A percentile compares a stretch with the other conserved stretches of the same genome.
Conservation (phyloP, 2,888 invertebrate genomes). For the Diaprepes abbreviatus region DNA sequence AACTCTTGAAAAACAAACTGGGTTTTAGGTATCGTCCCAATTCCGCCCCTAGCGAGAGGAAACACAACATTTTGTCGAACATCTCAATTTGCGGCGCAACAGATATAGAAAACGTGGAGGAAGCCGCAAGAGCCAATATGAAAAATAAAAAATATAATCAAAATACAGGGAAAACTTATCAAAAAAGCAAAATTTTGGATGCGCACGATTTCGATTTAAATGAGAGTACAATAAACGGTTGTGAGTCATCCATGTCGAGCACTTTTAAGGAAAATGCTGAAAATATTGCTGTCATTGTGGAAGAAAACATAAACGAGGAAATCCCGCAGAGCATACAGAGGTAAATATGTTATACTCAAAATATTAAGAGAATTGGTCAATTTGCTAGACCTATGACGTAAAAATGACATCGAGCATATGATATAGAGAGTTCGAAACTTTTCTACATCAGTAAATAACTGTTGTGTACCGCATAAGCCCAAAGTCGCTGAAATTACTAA, state of each 20-base stretch:
- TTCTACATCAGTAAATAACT: no score
- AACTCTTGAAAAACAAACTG: no score
- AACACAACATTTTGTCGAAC: constrained; percentile 67
- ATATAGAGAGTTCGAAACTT: no score
- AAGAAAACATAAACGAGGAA: constrained; percentile 3
- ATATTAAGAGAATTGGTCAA: no score
- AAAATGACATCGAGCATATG: no score
- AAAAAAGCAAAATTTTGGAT: neutral
- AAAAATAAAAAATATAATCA: constrained; percentile 45
- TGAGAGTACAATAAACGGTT: constrained; percentile 9
- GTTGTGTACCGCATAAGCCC: no score
- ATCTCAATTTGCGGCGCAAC: constrained; percentile 67
- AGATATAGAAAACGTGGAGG: constrained; percentile 63
- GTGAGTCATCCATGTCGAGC: neutral
- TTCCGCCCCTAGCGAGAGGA: constrained; percentile 64
- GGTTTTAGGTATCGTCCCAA: constrained; percentile 61
- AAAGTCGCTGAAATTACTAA: no score
- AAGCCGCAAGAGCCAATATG: constrained; percentile 45
- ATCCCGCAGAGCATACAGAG: neutral
- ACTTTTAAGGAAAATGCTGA: neutral
- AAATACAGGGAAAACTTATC: neutral
- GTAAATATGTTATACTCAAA: constrained; percentile 1
- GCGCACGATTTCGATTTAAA: constrained; percentile 3
- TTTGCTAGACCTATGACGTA: no score
- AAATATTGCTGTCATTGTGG: neutral